These are phyloP conservation scores for Vulpes lagopus DNA, from an alignment of 2,113 vertebrate species.

Conservation along the genomic window DNA sequence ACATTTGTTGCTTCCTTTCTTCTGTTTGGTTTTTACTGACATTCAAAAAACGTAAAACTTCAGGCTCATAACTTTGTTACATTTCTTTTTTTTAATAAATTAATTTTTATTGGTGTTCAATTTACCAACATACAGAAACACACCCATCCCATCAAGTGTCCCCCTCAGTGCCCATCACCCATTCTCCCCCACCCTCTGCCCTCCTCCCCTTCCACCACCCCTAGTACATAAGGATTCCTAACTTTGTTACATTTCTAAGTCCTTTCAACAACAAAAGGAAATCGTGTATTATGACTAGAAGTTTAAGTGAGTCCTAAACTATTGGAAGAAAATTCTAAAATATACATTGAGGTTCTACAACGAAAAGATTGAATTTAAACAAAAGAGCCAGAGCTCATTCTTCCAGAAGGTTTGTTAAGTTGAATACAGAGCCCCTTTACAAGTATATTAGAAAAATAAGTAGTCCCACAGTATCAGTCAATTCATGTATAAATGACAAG, in stretches of 20 bases:
- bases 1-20: background rate
- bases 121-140: no score
- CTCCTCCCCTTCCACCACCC: no score
- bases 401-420: background rate
- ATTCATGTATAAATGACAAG: background rate
- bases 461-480: background rate
- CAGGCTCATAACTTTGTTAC: background rate
- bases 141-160: no score
- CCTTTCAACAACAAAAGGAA: background rate
- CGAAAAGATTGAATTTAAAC: background rate
- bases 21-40: background rate
- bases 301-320: background rate
- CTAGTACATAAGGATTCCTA: no score
- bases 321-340: background rate
- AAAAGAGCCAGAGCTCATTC: background rate
- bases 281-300: background rate
- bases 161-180: no score
- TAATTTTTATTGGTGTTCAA: no score
- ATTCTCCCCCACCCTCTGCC: no score
- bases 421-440: background rate
- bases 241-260: background rate
- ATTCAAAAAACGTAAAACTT: slow-evolving; percentile 24
- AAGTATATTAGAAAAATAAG: background rate
- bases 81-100: no score
- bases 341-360: background rate